A percentile compares a stretch with the other conserved stretches of the same genome.
Conservation (phyloP, 2,797 vertebrate species). For the Taeniopygia guttata region DNA sequence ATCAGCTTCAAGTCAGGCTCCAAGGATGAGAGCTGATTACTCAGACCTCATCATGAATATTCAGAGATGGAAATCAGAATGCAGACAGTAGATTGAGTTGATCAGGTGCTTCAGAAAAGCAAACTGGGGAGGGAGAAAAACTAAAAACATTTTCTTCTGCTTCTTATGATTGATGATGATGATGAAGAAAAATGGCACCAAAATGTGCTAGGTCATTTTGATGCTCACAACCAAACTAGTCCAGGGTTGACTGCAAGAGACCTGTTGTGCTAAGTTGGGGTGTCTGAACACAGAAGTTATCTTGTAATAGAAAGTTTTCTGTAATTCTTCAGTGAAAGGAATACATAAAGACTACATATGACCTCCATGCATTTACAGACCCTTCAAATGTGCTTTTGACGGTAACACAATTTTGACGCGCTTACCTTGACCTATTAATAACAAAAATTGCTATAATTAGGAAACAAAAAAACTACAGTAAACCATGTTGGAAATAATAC, state of each 20-base stretch:
- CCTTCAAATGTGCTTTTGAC: not conserved
- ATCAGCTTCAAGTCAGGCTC: not conserved
- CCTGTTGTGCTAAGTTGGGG: not conserved
- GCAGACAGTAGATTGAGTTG: not conserved
- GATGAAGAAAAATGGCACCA: not conserved
- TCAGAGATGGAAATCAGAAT: constrained; percentile 34
- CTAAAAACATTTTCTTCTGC: not conserved
- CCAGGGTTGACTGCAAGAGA: not conserved
- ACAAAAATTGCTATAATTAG: not conserved
- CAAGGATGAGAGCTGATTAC: not conserved
- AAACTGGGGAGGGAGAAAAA: not conserved
- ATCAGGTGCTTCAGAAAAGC: constrained; percentile 12
- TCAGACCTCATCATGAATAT: constrained; percentile 42
- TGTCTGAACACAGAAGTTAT: not conserved
- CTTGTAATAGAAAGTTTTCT: not conserved
- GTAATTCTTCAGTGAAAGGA: not conserved
- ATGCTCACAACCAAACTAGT: not conserved
- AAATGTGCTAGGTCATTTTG: not conserved
- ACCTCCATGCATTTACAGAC: not conserved
- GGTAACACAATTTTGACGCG: not conserved
- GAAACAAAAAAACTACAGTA: not conserved
- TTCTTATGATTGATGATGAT: not conserved
- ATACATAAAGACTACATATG: not conserved
- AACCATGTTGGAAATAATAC: not conserved
- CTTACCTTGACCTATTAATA: not conserved